Conservation (phyloP, 2,888 invertebrate species). For the Timema cristinae region DNA sequence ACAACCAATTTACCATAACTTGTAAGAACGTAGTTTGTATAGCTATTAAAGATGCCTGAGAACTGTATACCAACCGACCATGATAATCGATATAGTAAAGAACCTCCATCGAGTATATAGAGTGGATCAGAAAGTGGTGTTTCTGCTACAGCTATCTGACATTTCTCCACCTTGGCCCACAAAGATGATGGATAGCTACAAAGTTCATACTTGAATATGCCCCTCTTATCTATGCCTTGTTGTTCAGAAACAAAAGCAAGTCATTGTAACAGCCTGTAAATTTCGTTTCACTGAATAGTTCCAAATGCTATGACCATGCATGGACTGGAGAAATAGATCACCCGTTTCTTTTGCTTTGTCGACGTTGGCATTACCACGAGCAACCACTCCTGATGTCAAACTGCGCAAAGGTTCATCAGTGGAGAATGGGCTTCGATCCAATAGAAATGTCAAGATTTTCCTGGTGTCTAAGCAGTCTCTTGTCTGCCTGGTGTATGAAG, state of each 20-base stretch:
- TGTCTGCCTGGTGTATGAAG: too few relatives aligned
- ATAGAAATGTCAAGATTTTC: too few relatives aligned
- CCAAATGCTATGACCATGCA: too few relatives aligned
- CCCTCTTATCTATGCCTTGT: neutral
- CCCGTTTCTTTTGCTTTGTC: constrained; percentile 2
- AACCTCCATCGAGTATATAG: neutral
- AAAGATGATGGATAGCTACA: constrained; percentile 1
- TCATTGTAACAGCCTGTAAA: too few relatives aligned
- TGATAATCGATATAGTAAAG: neutral
- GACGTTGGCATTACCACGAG: neutral
- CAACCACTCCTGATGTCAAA: neutral
- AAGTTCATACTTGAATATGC: neutral
- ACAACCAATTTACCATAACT: too few relatives aligned
- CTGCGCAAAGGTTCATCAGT: neutral
- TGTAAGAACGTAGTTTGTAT: neutral
- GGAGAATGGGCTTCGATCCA: constrained; percentile 2
- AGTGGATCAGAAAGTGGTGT: neutral
- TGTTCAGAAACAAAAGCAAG: neutral
- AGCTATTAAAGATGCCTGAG: neutral
- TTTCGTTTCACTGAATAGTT: too few relatives aligned
- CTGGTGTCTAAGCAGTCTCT: too few relatives aligned
- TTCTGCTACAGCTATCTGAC: neutral
- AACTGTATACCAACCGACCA: neutral
- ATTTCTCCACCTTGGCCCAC: neutral
- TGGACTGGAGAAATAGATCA: neutral